phyloP scores from a whole-genome alignment of 1,140 invertebrate genomes.

The Lordiphosa collinella region DNA sequence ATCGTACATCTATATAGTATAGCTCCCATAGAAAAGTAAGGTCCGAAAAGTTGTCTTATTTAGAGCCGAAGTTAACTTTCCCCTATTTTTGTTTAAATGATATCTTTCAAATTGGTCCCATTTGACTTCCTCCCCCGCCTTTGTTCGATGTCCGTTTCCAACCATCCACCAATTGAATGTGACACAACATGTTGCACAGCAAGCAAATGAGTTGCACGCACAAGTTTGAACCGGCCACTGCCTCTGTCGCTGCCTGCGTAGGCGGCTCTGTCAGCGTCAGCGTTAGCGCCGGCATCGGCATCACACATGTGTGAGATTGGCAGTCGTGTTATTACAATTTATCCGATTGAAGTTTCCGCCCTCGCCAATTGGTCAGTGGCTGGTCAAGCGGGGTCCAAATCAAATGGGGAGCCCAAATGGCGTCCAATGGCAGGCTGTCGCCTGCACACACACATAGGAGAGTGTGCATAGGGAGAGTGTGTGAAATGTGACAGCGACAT shows the following conservation, averaged over 20 bases:
- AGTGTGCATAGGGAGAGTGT: no score
- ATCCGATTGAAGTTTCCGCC: conserved; percentile 62
- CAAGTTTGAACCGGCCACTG: conserved; percentile 42
- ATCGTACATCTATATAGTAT: no score
- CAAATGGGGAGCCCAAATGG: neutral
- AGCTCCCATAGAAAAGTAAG: no score
- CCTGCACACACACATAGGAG: no score
- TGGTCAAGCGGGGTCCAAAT: conserved; percentile 25
- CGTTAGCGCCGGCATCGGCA: conserved; percentile 1
- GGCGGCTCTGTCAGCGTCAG: conserved; percentile 13
- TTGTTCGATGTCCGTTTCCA: conserved; percentile 19
- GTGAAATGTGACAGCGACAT: conserved; percentile 30
- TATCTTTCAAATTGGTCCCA: no score
- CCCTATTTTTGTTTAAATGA: no score
- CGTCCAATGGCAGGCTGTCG: conserved; percentile 9
- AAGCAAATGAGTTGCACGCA: neutral
- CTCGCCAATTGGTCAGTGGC: conserved; percentile 57
- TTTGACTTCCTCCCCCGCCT: neutral
- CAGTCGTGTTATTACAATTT: conserved; percentile 16
- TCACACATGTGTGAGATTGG: conserved; percentile 9
- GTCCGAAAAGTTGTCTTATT: no score
- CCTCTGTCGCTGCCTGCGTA: conserved; percentile 5
- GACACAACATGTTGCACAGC: conserved; percentile 41
- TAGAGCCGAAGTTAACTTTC: no score
- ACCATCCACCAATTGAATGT: neutral